Conservation (phyloP, 1,140 invertebrate genomes). For the Patella vulgata region DNA sequence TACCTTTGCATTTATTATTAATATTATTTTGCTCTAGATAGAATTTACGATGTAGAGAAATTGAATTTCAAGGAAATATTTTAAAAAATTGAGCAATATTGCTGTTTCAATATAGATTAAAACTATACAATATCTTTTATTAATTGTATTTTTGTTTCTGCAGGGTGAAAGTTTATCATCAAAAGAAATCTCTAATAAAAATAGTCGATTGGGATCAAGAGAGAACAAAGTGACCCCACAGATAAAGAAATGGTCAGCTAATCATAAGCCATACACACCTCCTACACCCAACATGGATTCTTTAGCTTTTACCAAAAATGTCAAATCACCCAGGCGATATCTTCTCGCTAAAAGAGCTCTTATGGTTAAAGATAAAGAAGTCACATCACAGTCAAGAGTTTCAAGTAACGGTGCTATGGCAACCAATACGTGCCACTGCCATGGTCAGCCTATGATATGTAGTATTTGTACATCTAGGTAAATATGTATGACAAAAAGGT, state of each 20-base stretch:
- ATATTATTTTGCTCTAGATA: no score
- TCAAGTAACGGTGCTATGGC: neutral
- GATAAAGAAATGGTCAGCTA: neutral
- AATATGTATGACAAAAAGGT: no score
- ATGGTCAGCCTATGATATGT: constrained; percentile 54
- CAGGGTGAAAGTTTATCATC: no score
- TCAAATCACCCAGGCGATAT: constrained; percentile 48
- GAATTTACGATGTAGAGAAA: no score
- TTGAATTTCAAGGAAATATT: constrained; percentile 7
- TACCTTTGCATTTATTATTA: no score
- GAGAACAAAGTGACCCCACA: no score
- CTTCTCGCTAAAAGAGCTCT: constrained; percentile 45
- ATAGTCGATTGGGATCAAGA: no score
- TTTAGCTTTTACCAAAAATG: constrained; percentile 27
- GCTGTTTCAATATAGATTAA: no score
- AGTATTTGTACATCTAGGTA: constrained; percentile 53
- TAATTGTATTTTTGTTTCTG: neutral
- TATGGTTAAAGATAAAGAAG: constrained; percentile 30
- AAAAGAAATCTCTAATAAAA: neutral
- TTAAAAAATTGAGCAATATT: neutral
- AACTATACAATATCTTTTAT: neutral
- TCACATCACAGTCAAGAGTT: neutral
- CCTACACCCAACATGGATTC: constrained; percentile 34
- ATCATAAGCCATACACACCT: constrained; percentile 30
- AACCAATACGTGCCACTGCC: constrained; percentile 47